These are phyloP conservation scores for Melanotus villosus DNA, from an alignment of 2,888 invertebrate species.

Conservation along the genomic window DNA sequence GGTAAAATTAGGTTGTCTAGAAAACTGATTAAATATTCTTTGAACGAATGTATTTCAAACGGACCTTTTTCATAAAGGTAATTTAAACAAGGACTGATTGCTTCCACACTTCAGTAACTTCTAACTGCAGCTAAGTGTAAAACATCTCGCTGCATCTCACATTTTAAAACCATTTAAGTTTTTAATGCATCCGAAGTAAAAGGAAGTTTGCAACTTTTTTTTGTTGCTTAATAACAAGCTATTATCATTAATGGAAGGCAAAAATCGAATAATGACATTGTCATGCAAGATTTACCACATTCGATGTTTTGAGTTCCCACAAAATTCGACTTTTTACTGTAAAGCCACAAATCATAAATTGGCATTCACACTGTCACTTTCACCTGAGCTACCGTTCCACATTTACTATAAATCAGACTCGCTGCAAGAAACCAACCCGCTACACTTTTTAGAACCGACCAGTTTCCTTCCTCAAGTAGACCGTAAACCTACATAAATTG, in stretches of 20 bases:
- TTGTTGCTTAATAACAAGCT: neutral
- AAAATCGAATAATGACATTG: constrained; percentile 10
- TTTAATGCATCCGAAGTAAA: too few species aligned
- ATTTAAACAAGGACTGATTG: too few species aligned
- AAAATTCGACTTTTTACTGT: constrained; percentile 23
- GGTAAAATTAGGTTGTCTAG: too few species aligned
- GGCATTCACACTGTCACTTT: constrained; percentile 48
- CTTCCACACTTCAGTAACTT: too few species aligned
- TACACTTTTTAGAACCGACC: constrained; percentile 32
- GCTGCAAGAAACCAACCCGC: constrained; percentile 38
- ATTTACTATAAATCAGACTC: constrained; percentile 45
- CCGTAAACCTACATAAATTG: constrained; percentile 50
- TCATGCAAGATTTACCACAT: constrained; percentile 20
- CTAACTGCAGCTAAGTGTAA: too few species aligned
- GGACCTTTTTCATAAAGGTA: too few species aligned
- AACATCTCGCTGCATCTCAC: too few species aligned
- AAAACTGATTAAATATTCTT: too few species aligned
- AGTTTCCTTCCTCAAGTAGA: constrained; percentile 48
- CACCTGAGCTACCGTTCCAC: constrained; percentile 44
- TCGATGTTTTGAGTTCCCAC: constrained; percentile 3
- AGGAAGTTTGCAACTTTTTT: neutral
- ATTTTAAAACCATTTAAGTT: neutral
- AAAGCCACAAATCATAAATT: constrained; percentile 42
- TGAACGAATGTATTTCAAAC: too few species aligned
- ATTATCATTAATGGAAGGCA: neutral